These are phyloP conservation scores for Vespertilio murinus DNA, from an alignment of 2,797 vertebrate genomes.

Conservation along the genomic window DNA sequence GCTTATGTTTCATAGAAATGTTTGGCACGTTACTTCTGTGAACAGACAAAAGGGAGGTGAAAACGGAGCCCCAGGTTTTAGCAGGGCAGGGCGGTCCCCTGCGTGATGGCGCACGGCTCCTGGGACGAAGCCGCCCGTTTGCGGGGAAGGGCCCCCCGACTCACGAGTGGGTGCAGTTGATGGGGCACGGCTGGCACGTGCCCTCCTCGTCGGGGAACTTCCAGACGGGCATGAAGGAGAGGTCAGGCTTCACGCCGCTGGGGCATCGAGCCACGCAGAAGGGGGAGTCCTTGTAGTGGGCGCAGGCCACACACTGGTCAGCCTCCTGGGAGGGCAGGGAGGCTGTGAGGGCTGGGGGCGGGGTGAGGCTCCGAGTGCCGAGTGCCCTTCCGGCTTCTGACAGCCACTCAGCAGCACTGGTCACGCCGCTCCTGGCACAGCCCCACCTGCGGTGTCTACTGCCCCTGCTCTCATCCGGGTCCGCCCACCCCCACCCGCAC, in stretches of 20 bases:
- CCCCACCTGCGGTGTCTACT: not conserved
- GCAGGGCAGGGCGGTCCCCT: not conserved
- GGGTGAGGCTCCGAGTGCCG: not conserved
- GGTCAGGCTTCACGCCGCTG: constrained; percentile 91
- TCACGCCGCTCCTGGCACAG: not conserved
- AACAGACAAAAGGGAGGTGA: not conserved
- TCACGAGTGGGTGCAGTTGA: constrained; percentile 96
- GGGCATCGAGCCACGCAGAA: constrained; percentile 93
- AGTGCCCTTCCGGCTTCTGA: not conserved
- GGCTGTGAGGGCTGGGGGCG: not conserved
- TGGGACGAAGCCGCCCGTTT: not conserved
- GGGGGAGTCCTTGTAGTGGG: constrained; percentile 88
- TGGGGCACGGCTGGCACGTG: constrained; percentile 91
- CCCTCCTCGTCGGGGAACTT: constrained; percentile 92
- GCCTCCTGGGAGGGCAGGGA: constrained; percentile 84
- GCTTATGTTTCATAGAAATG: not conserved
- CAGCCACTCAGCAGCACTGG: not conserved
- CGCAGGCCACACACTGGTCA: constrained; percentile 91
- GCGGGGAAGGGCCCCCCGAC: constrained; percentile 70
- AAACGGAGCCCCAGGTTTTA: not conserved
- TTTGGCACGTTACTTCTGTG: not conserved
- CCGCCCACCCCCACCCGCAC: not conserved
- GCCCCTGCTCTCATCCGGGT: not conserved
- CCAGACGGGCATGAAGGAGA: constrained; percentile 91
- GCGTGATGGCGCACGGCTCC: not conserved